phyloP scores from a whole-genome alignment of 2,113 vertebrate species.

The Chiloscyllium plagiosum region DNA sequence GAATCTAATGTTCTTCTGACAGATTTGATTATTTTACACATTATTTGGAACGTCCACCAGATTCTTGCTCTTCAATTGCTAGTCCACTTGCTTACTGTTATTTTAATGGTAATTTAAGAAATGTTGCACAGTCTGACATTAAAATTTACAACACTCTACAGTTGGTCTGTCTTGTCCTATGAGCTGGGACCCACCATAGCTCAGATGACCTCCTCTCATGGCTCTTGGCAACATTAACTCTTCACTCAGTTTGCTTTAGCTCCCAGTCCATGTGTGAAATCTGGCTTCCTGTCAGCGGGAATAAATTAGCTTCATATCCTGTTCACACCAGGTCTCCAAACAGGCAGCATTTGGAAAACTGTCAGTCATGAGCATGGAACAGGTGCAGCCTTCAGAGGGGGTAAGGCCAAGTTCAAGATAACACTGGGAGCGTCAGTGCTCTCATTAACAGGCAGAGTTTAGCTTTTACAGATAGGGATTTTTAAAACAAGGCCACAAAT shows the following conservation, averaged over 20 bases:
- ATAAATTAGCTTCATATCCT: neutral
- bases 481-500: neutral
- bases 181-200: neutral
- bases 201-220: neutral
- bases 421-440: neutral
- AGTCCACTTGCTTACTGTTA: neutral
- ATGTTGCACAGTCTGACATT: neutral
- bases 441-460: neutral
- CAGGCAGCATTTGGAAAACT: neutral
- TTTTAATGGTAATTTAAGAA: neutral
- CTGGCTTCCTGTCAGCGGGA: neutral
- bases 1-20: neutral
- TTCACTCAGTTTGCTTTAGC: neutral
- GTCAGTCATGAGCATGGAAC: neutral
- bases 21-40: neutral
- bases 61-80: neutral
- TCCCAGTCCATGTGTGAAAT: neutral
- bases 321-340: neutral
- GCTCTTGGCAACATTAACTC: neutral
- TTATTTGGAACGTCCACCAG: neutral
- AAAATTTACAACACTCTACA: neutral
- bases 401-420: neutral
- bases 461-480: neutral
- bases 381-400: neutral
- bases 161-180: neutral